Conservation (phyloP, 92 coral and sea anemone species). For the Porites cylindrica region DNA sequence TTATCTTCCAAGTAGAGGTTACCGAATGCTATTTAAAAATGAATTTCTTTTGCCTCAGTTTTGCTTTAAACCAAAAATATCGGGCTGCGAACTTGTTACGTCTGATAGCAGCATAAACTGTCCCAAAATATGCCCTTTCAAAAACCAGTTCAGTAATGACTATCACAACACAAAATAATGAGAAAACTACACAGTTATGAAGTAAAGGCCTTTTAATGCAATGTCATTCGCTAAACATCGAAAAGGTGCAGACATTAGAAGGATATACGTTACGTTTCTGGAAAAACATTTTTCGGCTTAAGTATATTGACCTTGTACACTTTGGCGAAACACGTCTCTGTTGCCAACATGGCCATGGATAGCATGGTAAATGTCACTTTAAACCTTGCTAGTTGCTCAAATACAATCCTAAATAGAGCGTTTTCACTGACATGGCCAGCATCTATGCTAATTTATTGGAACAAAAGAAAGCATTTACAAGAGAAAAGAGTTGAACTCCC, state of each 20-base stretch:
- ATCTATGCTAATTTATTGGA: too few species aligned
- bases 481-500: too few species aligned
- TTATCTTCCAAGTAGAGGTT: too few species aligned
- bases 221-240: neutral
- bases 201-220: neutral
- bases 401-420: neutral
- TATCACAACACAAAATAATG: neutral
- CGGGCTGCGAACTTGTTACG: too few species aligned
- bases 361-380: neutral
- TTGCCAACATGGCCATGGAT: neutral
- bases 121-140: too few species aligned
- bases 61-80: too few species aligned
- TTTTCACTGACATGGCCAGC: too few species aligned
- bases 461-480: too few species aligned
- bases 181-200: neutral
- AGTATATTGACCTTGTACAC: neutral
- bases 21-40: too few species aligned
- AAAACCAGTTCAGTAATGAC: neutral
- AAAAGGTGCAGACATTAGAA: neutral
- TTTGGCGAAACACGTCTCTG: slow-evolving; percentile 1
- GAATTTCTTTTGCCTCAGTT: too few species aligned
- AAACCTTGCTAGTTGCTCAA: neutral
- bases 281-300: neutral
- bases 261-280: neutral
- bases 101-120: too few species aligned